These are phyloP conservation scores for Notothenia coriiceps DNA, from an alignment of 2,113 vertebrate species.

Conservation along the genomic window DNA sequence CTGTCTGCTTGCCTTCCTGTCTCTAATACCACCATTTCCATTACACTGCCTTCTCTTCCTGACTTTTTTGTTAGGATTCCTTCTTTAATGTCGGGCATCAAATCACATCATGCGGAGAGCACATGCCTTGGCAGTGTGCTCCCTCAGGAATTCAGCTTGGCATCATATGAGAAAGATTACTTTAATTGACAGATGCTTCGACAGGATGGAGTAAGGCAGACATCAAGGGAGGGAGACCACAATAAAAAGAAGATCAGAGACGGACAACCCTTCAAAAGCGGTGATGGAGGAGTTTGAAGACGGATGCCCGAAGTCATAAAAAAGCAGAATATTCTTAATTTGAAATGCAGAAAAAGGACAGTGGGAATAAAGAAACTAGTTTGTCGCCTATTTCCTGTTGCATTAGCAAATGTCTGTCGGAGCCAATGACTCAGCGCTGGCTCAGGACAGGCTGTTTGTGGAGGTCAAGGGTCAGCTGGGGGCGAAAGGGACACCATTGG, in stretches of 20 bases:
- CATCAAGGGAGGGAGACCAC: neutral
- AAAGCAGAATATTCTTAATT: neutral
- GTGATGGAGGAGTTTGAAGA: neutral
- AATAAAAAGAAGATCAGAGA: conserved; percentile 1
- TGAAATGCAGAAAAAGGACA: neutral
- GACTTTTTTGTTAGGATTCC: conserved; percentile 39
- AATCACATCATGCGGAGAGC: conserved; percentile 63
- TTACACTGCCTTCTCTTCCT: conserved; percentile 9
- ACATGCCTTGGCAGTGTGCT: conserved; percentile 61
- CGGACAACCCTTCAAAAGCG: neutral
- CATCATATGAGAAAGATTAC: conserved; percentile 52
- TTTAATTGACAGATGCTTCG: conserved; percentile 60
- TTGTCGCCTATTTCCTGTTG: conserved; percentile 1
- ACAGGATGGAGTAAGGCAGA: conserved; percentile 9
- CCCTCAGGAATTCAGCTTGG: conserved; percentile 65
- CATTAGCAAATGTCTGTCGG: conserved; percentile 12
- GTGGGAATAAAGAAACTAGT: neutral
- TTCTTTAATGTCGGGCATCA: conserved; percentile 55
- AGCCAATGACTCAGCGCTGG: conserved; percentile 42
- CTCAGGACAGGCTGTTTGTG: conserved; percentile 36
- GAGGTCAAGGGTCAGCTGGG: conserved; percentile 45
- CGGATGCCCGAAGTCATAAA: neutral
- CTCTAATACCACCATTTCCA: no score
- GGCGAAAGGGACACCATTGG: conserved; percentile 37
- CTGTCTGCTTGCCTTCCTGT: conserved; percentile 49